Evolutionary conservation across 2,113 vertebrate genomes (phyloP).

Genomic region (Diadophis punctatus): DNA sequence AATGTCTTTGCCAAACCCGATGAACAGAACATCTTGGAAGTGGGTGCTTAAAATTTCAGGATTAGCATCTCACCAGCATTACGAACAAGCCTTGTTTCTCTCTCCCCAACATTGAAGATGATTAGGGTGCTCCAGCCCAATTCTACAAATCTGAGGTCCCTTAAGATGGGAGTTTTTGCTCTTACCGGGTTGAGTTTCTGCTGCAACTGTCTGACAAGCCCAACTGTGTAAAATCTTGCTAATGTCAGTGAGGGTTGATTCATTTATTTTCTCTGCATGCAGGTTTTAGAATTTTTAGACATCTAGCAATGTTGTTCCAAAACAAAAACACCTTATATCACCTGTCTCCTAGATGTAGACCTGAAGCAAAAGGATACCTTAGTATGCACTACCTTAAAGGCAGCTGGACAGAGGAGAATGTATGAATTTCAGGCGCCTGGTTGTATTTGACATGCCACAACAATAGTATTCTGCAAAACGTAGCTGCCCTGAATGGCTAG

Average conservation of each 20-base stretch:
- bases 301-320: neutral
- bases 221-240: neutral
- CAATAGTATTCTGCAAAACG: neutral
- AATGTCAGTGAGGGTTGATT: accelerated
- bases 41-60: neutral
- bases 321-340: neutral
- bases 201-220: neutral
- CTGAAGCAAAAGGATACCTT: neutral
- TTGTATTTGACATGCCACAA: neutral
- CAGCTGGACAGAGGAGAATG: neutral
- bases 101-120: neutral
- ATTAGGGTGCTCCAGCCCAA: neutral
- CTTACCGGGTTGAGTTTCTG: neutral
- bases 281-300: neutral
- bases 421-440: neutral
- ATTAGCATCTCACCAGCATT: neutral
- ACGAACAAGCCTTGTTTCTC: neutral
- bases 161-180: neutral
- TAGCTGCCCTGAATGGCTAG: neutral
- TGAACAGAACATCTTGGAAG: neutral
- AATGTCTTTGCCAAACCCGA: neutral
- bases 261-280: neutral
- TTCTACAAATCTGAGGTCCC: accelerated
- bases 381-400: neutral
- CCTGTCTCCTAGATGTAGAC: neutral